A percentile compares a stretch with the other conserved stretches of the same genome.
These are phyloP conservation scores for Notothenia rossii DNA, from an alignment of 2,113 vertebrate genomes.

Conservation along the genomic window DNA sequence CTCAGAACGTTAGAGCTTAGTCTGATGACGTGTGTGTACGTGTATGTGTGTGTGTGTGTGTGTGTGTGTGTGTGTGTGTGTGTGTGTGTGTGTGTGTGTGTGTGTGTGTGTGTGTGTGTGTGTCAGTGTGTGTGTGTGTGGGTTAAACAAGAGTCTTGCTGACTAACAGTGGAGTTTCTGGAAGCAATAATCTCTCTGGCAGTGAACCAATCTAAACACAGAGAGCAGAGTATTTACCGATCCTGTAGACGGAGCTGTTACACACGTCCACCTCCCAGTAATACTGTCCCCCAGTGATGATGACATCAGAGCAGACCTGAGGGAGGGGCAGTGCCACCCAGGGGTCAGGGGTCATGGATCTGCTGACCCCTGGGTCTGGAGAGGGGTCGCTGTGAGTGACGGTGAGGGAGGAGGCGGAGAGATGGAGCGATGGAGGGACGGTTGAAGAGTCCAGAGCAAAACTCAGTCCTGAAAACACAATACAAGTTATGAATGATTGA, in stretches of 20 bases:
- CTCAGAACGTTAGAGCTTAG: conserved; percentile 7
- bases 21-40: neutral
- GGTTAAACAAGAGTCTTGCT: conserved; percentile 37
- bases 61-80: neutral
- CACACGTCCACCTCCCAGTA: conserved; percentile 85
- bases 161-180: conserved; percentile 50
- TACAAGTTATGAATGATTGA: neutral
- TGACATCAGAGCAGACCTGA: conserved; percentile 62
- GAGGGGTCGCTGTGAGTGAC: conserved; percentile 40
- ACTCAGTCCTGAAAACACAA: conserved; percentile 59
- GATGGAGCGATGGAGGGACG: conserved; percentile 54
- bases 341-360: conserved; percentile 10
- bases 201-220: conserved; percentile 41
- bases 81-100: conserved; percentile 1
- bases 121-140: conserved; percentile 13
- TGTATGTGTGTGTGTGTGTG: neutral
- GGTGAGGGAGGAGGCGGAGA: conserved; percentile 72
- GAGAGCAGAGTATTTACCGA: conserved; percentile 64
- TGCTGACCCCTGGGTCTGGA: neutral
- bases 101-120: neutral
- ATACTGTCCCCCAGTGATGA: conserved; percentile 74
- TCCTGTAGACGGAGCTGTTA: conserved; percentile 80
- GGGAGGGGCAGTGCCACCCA: conserved; percentile 1
- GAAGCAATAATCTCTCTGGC: conserved; percentile 41
- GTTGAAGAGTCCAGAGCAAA: conserved; percentile 74